Evolutionary conservation across 2,888 invertebrate species (phyloP), one percentile per base, ranked within the genome.

Genomic region (Biston betularia): DNA sequence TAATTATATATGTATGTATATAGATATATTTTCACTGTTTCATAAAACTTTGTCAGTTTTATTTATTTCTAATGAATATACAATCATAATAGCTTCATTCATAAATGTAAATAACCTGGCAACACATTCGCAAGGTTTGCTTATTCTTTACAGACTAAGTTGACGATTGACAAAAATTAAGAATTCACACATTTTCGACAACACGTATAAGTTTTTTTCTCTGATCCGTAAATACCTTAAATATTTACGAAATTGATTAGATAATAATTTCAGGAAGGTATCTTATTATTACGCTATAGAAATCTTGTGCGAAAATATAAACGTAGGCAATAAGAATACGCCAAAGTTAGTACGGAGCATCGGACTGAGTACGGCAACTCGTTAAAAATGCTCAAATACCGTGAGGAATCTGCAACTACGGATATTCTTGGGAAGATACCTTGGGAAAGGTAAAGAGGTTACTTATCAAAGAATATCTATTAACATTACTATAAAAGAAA

Each of bases 351-450:
- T 59, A 33, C 75, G 72, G 85, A 82, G 87, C 88, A 89, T 87
- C 85, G 85, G 86, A 89, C 89, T 90, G 89, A 90, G 89, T 88
- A 89, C 86, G 87, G 85, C 74, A 84, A 86, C 91, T 93, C 92
- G 93, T 93, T 93, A 93, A 93, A 93, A 88, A 89, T 92, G 93
- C 92, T 92, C 92, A 93, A 93, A 93, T 89, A 92, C 92, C 93
- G 92, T 93, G 88, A 92, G 92, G 92, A 90, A 89, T 89, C 84
- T 86, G 87, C 86, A 81, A 86, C 89, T 87, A 81, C 86, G 90
- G 88, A 89, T 87, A 89, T 90, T 89, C 89, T 66, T 69, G 89
- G 86, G 90, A 76, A 74, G 77, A 77, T 79, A 75, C 74, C 77
- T 75, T 79, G 76, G 77, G 79, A 75, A 76, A 67, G 68, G 65